Percentiles rank a stretch among this genome's conserved stretches.
Conservation (phyloP, 2,797 vertebrate genomes). For the Lophotriccus pileatus region DNA sequence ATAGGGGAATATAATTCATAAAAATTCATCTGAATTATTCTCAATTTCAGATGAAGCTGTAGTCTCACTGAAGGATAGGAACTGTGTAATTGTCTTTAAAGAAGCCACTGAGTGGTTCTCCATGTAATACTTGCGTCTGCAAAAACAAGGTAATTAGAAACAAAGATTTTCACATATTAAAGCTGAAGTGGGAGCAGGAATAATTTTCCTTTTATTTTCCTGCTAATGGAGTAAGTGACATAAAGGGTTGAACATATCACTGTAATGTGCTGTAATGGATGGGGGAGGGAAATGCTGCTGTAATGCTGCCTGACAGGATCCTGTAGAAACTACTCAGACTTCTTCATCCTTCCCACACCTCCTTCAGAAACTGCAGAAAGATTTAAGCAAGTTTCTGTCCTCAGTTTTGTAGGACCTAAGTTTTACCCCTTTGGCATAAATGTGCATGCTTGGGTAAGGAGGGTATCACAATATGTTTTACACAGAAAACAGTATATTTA, state of each 20-base stretch:
- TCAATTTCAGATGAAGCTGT: neutral
- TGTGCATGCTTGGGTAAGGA: neutral
- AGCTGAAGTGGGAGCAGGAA: neutral
- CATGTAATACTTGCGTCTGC: neutral
- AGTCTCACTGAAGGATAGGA: neutral
- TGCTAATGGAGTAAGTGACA: neutral
- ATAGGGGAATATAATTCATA: neutral
- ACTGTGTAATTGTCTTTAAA: neutral
- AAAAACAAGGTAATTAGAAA: neutral
- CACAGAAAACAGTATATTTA: neutral
- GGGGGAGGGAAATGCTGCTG: neutral
- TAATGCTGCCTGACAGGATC: neutral
- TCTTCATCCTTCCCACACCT: neutral
- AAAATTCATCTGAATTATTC: neutral
- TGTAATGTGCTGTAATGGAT: fast-evolving
- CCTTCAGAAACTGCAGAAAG: neutral
- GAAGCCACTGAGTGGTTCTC: neutral
- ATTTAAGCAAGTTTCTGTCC: neutral
- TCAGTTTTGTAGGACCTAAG: neutral
- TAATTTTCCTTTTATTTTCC: neutral
- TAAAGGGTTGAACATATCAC: neutral
- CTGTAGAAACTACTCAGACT: neutral
- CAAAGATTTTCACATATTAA: neutral
- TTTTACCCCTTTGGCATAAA: neutral
- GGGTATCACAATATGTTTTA: neutral